Percentiles rank a stretch among this genome's conserved stretches.
These are phyloP conservation scores for Chaitophorus viminalis DNA, from an alignment of 2,888 invertebrate genomes.

Conservation along the genomic window DNA sequence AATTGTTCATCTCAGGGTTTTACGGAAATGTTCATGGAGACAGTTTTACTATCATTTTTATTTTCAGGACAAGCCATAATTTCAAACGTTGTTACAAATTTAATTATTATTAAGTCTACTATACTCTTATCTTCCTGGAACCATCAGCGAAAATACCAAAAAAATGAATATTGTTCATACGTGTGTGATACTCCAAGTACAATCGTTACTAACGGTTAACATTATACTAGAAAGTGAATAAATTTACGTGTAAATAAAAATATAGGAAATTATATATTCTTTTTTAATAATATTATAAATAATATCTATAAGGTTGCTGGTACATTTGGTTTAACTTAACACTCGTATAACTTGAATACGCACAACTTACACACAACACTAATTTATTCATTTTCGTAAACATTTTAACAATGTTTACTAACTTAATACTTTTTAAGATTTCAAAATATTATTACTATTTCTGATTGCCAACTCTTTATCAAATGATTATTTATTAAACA, in stretches of 20 bases:
- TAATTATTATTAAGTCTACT: slow-evolving; percentile 4
- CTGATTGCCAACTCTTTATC: no score
- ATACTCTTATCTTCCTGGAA: neutral
- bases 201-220: neutral
- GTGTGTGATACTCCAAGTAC: neutral
- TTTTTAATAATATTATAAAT: neutral
- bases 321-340: no score
- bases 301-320: no score
- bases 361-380: no score
- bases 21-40: neutral
- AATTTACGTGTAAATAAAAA: neutral
- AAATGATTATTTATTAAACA: no score
- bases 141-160: neutral
- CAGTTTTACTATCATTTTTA: slow-evolving; percentile 18
- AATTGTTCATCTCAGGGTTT: slow-evolving; percentile 10
- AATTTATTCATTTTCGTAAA: neutral
- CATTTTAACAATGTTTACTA: neutral
- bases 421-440: neutral
- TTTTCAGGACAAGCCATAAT: slow-evolving; percentile 3
- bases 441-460: no score
- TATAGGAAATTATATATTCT: neutral
- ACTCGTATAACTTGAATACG: no score
- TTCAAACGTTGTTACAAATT: neutral
- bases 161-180: slow-evolving; percentile 21
- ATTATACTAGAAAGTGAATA: neutral